A percentile compares a stretch with the other conserved stretches of the same genome.
Conservation (phyloP, 1,140 invertebrate genomes). For the Papilio aristodemus region DNA sequence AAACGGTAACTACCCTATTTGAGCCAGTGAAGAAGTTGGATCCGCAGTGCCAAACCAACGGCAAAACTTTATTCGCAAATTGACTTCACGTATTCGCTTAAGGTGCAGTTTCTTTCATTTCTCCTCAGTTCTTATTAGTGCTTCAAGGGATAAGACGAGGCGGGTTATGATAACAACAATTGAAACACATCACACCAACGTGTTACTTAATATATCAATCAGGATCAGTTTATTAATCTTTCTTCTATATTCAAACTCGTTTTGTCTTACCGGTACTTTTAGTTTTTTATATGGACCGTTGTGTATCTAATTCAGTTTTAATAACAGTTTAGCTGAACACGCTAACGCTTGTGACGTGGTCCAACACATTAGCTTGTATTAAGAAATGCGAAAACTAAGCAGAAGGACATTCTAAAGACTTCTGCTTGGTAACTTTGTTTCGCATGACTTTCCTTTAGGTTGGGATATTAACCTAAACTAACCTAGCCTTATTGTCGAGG, state of each 20-base stretch:
- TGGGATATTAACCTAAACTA: constrained; percentile 69
- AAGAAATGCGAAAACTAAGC: constrained; percentile 79
- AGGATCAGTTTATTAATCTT: no score
- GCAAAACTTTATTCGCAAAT: constrained; percentile 75
- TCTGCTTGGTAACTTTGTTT: constrained; percentile 72
- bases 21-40: constrained; percentile 59
- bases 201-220: no score
- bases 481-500: constrained; percentile 47
- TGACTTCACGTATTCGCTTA: constrained; percentile 77
- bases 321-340: neutral
- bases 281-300: no score
- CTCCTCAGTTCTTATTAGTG: constrained; percentile 51
- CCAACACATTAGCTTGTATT: constrained; percentile 70
- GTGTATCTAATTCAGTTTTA: neutral
- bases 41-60: constrained; percentile 63
- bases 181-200: neutral
- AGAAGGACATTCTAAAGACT: constrained; percentile 75
- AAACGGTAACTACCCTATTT: constrained; percentile 60
- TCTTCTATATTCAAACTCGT: no score
- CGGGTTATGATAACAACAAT: constrained; percentile 30
- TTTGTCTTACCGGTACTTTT: no score
- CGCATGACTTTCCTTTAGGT: constrained; percentile 66
- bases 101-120: constrained; percentile 77
- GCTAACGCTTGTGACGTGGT: constrained; percentile 41
- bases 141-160: constrained; percentile 42